Base-by-base conservation (phyloP, 2,888 invertebrate genomes). In the Subacronicta megacephala region DNA sequence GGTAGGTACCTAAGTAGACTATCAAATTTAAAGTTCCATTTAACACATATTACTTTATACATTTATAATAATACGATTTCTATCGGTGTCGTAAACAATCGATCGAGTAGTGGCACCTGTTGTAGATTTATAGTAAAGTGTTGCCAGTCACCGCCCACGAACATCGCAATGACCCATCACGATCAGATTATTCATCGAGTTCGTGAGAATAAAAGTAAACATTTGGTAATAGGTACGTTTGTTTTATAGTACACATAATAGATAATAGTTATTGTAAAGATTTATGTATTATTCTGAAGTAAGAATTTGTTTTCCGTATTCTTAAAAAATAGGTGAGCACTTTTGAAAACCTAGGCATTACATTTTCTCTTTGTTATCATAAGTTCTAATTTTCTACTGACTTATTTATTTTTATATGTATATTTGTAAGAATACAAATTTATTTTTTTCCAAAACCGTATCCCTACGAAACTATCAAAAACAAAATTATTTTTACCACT, bases 141-240 rank as follows among this genome's bases (percentile, higher is more conserved):
- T 58, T 44, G 26, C 37, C 37, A 47, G 47, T 58, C 40, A 47
- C 46, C 54, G 47, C 58, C 63, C 44, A 69, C 54, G 17, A 46
- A n/a, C 31, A 29, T 51, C 29, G 16, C 40, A 51, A 52, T 58
- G 50, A 62, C 68, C 63, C 64, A 63, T 58, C 49, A 69, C 63
- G 53, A 58, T 63, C 54, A 51, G 41, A 57, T 67, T 46, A 46
- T 47, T 54, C 59, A 45, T 63, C 42, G 44, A 18, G 42, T 59
- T 69, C 50, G 46, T 63, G 36, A 55, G 45, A 36, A 62, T 62
- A 36, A 49, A 47, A 59, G 40, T 44, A 63, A 47, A 51, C 47
- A 51, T 55, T 56, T 49, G 60, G 41, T 38, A 44, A 52, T 33
- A 16, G 31, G n/a, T 31, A 31, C 31, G 29, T 29, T 29, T 29